phyloP scores from a whole-genome alignment of 2,888 invertebrate species.

The Notodonta ziczac region DNA sequence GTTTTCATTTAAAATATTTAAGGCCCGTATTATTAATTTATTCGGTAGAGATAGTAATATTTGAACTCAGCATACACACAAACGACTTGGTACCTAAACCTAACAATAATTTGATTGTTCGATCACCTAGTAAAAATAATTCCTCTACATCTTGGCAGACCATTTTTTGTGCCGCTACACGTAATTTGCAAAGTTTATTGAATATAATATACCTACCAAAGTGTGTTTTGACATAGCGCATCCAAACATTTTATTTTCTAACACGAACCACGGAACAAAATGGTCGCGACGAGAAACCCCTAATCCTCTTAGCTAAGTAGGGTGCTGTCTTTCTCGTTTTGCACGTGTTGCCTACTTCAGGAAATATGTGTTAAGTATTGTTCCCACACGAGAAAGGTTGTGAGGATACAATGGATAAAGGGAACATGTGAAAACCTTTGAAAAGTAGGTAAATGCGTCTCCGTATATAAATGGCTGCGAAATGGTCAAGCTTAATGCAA shows the following conservation, averaged over 20 bases:
- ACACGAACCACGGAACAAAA: neutral
- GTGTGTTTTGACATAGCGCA: too few species aligned
- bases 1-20: neutral
- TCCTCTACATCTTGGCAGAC: too few species aligned
- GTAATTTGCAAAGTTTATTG: neutral
- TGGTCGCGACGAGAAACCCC: slow-evolving; percentile 34
- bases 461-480: neutral
- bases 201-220: too few species aligned
- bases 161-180: neutral
- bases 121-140: too few species aligned
- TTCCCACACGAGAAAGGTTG: slow-evolving; percentile 14
- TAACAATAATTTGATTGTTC: neutral
- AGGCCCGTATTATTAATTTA: too few species aligned
- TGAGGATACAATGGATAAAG: slow-evolving; percentile 24
- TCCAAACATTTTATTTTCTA: neutral
- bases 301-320: slow-evolving; percentile 60
- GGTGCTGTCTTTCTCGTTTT: slow-evolving; percentile 38
- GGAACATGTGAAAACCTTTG: slow-evolving; percentile 14
- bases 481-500: slow-evolving; percentile 4
- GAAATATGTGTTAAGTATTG: slow-evolving; percentile 17
- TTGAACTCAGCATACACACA: neutral
- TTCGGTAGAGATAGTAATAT: neutral
- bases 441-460: slow-evolving; percentile 19
- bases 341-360: slow-evolving; percentile 12
- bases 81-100: neutral